Evolutionary conservation across 2,888 invertebrate species (phyloP).

Genomic region (Salpingus planirostris): DNA sequence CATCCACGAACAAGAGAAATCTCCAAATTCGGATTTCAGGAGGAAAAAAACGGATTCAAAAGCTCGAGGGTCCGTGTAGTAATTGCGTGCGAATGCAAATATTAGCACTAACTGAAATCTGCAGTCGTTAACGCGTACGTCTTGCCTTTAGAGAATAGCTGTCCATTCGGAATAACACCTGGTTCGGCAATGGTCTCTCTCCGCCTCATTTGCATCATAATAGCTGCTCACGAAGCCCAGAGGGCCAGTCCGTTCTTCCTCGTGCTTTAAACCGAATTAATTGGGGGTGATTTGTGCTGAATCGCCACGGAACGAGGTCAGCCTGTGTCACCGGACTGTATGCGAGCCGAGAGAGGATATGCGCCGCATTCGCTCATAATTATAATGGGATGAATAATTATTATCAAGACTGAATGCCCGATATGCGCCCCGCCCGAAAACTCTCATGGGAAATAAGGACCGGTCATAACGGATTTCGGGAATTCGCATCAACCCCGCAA

Average conservation of each 20-base stretch:
- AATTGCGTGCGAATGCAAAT: constrained; percentile 31
- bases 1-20: too few species aligned
- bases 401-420: too few species aligned
- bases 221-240: constrained; percentile 23
- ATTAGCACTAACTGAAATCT: constrained; percentile 34
- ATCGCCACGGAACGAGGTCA: constrained; percentile 31
- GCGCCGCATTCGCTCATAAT: constrained; percentile 33
- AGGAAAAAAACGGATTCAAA: too few species aligned
- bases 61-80: too few species aligned
- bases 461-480: constrained; percentile 10
- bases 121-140: constrained; percentile 38
- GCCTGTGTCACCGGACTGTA: constrained; percentile 33
- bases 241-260: constrained; percentile 17
- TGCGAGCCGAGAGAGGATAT: too few species aligned
- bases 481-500: too few species aligned
- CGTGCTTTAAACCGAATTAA: constrained; percentile 7
- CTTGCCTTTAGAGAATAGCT: constrained; percentile 36
- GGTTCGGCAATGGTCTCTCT: constrained; percentile 35
- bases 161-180: constrained; percentile 38
- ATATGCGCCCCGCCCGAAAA: constrained; percentile 6
- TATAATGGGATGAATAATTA: constrained; percentile 37
- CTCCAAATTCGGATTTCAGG: too few species aligned
- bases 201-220: constrained; percentile 38
- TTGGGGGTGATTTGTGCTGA: constrained; percentile 11
- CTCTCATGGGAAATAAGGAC: constrained; percentile 21